Evolutionary conservation across 2,888 invertebrate species (phyloP).

Genomic region (Blera fallax): DNA sequence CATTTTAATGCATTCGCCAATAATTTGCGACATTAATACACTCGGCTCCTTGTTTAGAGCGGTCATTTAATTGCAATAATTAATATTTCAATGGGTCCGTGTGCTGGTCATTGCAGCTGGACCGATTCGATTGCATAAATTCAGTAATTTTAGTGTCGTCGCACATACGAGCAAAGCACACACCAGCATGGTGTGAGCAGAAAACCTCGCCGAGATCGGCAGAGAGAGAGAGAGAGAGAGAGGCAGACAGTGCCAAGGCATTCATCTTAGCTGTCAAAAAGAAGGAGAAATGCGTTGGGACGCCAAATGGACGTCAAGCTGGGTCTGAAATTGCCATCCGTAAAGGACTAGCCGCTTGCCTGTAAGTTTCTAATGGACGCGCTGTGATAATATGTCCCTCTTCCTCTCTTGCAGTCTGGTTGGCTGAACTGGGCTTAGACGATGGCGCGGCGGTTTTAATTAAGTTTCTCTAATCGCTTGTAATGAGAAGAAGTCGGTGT

Average conservation of each 20-base stretch:
- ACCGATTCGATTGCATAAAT: slow-evolving; percentile 59
- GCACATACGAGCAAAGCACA: slow-evolving; percentile 3
- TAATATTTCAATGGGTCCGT: slow-evolving; percentile 54
- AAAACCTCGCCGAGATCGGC: slow-evolving; percentile 1
- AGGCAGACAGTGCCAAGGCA: slow-evolving; percentile 58
- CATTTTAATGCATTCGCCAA: slow-evolving; percentile 54
- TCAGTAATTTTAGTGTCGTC: slow-evolving; percentile 41
- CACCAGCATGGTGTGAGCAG: slow-evolving; percentile 3
- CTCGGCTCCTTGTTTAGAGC: slow-evolving; percentile 69
- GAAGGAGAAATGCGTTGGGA: slow-evolving; percentile 47
- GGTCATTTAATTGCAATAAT: slow-evolving; percentile 66
- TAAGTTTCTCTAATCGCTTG: slow-evolving; percentile 71
- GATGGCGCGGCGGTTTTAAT: slow-evolving; percentile 51
- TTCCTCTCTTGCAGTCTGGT: neutral
- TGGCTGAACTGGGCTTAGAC: slow-evolving; percentile 17
- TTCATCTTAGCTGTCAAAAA: slow-evolving; percentile 68
- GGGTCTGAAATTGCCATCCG: slow-evolving; percentile 67
- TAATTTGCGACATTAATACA: slow-evolving; percentile 69
- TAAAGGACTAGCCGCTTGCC: slow-evolving; percentile 45
- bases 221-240: neutral
- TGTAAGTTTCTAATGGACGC: slow-evolving; percentile 62
- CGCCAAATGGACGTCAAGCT: slow-evolving; percentile 71
- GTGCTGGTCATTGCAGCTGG: slow-evolving; percentile 61
- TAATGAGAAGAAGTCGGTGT: slow-evolving; percentile 65
- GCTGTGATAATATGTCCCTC: slow-evolving; percentile 59